Evolutionary conservation across 92 coral and sea anemone species (phyloP).

Genomic region (Phenganax marumi): DNA sequence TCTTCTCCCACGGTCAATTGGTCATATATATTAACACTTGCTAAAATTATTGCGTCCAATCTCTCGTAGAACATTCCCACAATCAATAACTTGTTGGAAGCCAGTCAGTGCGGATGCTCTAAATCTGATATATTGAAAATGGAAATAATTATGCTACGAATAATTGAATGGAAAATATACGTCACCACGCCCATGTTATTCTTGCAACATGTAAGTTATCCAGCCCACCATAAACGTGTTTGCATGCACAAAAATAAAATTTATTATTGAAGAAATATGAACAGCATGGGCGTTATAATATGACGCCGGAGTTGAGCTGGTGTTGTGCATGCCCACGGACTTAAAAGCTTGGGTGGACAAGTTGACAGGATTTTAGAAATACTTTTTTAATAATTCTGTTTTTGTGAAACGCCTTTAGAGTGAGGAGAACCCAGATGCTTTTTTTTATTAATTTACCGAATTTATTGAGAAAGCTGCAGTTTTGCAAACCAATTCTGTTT

Average conservation of each 20-base stretch:
- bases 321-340: too few species aligned
- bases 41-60: neutral
- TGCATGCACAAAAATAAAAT: too few species aligned
- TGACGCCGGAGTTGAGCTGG: too few species aligned
- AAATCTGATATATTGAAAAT: constrained; percentile 90
- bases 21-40: neutral
- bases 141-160: constrained; percentile 86
- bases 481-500: too few species aligned
- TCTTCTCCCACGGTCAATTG: neutral
- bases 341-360: too few species aligned
- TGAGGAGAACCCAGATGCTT: too few species aligned
- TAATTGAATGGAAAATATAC: constrained; percentile 86
- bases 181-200: constrained; percentile 79
- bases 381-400: too few species aligned
- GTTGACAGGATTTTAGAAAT: too few species aligned
- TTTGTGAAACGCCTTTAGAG: too few species aligned
- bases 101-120: constrained; percentile 86
- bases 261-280: neutral
- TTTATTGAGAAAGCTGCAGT: too few species aligned
- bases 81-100: constrained; percentile 76
- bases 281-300: neutral
- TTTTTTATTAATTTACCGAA: too few species aligned
- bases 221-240: too few species aligned
- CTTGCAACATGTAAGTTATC: constrained; percentile 80
- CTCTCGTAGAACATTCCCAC: constrained; percentile 69